A percentile compares a stretch with the other conserved stretches of the same genome.
Conservation (phyloP, 2,113 vertebrate species). For the Rhinoderma darwinii region DNA sequence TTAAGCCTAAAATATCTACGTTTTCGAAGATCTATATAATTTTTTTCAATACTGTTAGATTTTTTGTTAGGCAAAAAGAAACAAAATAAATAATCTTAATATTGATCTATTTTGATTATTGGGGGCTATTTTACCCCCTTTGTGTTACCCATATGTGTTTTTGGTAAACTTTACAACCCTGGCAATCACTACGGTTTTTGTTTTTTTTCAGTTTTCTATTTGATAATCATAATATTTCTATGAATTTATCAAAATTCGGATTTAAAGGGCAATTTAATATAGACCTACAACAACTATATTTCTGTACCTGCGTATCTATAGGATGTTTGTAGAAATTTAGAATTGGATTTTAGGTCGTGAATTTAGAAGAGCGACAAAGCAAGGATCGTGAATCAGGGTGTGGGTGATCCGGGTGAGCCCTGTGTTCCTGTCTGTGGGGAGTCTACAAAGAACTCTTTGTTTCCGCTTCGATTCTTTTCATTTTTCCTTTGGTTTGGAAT, state of each 20-base stretch:
- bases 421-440: constrained; percentile 20
- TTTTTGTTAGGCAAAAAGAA: too few relatives aligned
- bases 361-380: not conserved
- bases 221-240: not conserved
- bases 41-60: too few relatives aligned
- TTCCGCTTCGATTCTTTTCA: not conserved
- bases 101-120: too few relatives aligned
- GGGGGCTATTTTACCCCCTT: too few relatives aligned
- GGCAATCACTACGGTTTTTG: not conserved
- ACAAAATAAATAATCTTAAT: too few relatives aligned
- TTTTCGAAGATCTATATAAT: too few relatives aligned
- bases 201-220: not conserved
- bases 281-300: not conserved
- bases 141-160: too few relatives aligned
- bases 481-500: constrained; percentile 5
- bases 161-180: too few relatives aligned
- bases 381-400: constrained; percentile 12
- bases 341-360: not conserved
- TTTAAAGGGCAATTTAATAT: not conserved
- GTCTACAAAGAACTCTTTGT: constrained; percentile 36
- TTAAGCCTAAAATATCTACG: too few relatives aligned
- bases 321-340: not conserved
- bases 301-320: not conserved
- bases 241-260: not conserved
- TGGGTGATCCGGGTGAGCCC: constrained; percentile 26